Conservation (phyloP, 2,113 vertebrate genomes). For the Corydoras sp. region DNA sequence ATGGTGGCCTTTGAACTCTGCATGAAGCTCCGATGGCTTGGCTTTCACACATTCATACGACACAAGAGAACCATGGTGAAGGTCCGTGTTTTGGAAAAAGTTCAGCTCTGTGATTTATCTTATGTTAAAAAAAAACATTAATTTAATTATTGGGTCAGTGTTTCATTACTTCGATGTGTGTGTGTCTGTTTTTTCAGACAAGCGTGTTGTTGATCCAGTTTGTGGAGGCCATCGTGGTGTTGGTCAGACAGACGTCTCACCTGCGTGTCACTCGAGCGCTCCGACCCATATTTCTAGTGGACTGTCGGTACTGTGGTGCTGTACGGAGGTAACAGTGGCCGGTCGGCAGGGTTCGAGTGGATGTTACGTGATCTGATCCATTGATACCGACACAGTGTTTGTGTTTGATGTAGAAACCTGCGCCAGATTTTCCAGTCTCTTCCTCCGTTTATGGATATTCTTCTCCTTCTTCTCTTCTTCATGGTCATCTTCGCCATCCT, state of each 20-base stretch:
- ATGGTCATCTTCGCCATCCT: constrained; percentile 97
- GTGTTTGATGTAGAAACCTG: constrained; percentile 73
- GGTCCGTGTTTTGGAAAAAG: constrained; percentile 56
- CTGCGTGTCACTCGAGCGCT: constrained; percentile 89
- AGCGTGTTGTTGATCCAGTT: constrained; percentile 89
- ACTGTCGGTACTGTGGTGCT: constrained; percentile 93
- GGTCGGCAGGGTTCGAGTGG: background rate
- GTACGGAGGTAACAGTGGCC: constrained; percentile 76
- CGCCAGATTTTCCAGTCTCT: constrained; percentile 98
- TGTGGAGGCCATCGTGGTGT: constrained; percentile 89
- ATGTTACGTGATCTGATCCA: background rate
- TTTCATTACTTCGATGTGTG: background rate
- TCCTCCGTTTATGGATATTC: constrained; percentile 95
- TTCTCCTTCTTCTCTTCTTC: constrained; percentile 93
- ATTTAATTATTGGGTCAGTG: too few species aligned
- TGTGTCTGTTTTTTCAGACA: constrained; percentile 61
- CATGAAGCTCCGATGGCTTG: constrained; percentile 96
- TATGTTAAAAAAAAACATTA: too few species aligned
- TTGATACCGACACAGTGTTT: background rate
- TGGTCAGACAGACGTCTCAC: constrained; percentile 90
- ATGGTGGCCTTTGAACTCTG: constrained; percentile 93
- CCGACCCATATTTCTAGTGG: constrained; percentile 93
- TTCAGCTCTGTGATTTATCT: background rate
- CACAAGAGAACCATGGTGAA: constrained; percentile 98
- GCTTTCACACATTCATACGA: constrained; percentile 85